Evolutionary conservation across 2,888 invertebrate species (phyloP).

Genomic region (Axea sp.): DNA sequence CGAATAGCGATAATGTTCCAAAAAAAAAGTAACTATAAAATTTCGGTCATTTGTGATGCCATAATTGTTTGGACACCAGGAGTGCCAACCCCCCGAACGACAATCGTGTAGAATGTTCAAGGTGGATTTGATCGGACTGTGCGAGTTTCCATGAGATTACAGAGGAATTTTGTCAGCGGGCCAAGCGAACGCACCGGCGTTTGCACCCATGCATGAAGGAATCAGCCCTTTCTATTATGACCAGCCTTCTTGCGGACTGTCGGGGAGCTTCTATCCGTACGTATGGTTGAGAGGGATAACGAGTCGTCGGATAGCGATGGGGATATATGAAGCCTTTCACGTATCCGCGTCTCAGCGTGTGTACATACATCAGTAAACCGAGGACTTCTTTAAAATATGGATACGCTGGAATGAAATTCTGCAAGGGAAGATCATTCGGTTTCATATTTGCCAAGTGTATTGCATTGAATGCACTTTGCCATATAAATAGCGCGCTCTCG

Average conservation of each 20-base stretch:
- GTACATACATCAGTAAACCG: conserved; percentile 48
- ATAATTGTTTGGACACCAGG: too few relatives aligned
- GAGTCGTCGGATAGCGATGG: conserved; percentile 49
- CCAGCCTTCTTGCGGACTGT: conserved; percentile 11
- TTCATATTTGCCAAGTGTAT: conserved; percentile 26
- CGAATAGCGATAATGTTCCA: too few relatives aligned
- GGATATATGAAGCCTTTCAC: conserved; percentile 47
- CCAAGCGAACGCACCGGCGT: conserved; percentile 63
- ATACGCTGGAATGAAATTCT: conserved; percentile 44
- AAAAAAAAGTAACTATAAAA: too few relatives aligned
- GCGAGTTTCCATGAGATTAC: conserved; percentile 53
- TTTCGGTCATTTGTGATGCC: too few relatives aligned
- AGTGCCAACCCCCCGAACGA: too few relatives aligned
- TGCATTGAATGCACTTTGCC: conserved; percentile 17
- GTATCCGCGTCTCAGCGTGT: conserved; percentile 33
- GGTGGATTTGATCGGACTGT: conserved; percentile 54
- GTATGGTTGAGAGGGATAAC: conserved; percentile 14
- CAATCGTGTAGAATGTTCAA: too few relatives aligned
- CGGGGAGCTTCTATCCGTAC: conserved; percentile 1
- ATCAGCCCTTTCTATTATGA: conserved; percentile 50
- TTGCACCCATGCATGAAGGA: conserved; percentile 63
- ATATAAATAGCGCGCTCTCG: conserved; percentile 9
- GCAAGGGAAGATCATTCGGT: conserved; percentile 25
- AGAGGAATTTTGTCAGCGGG: conserved; percentile 69
- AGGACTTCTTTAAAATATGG: conserved; percentile 49